Base-by-base conservation (phyloP, 2,888 invertebrate genomes). In the Heliconius hortense region DNA sequence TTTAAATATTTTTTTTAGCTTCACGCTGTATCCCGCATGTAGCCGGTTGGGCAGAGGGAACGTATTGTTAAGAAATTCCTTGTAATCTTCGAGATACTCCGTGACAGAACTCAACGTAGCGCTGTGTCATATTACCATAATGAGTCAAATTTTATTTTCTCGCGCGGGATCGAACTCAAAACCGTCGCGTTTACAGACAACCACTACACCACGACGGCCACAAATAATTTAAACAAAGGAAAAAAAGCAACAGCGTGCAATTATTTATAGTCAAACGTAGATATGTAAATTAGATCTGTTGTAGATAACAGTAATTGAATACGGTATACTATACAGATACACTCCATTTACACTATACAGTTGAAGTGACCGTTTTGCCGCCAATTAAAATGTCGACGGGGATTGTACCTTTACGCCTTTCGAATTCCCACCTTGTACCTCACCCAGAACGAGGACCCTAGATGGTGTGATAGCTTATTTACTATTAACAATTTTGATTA, bases 391-490 rank as follows among this genome's bases (percentile, higher is more conserved):
- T 63, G 63, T 74, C 69, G 18, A 53, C 73, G 73, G 53, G 62
- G 70, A 74, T 60, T 74, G 68, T 70, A 43, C 39, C 71, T 70
- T 74, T 74, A 63, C 74, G 74, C 74, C 74, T 74, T 74, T 74
- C 74, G 53, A 74, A 74, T n/a, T 64, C 70, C 70, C 69, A 75
- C 74, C 74, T 75, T 70, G 74, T 64, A 64, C 18, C 66, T 39
- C 31, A 43, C 11, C 13, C 10, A 26, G 21, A 21, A 3, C 26
- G 60, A 15, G n/a, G 63, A 75, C 74, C 71, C 66, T 75, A 63
- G 74, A 75, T 75, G 70, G 70, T 31, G 64, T 75, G 74, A 75
- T 75, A 75, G 66, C 60, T 69, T 74, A 74, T 69, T 74, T 63
- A 62, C 70, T 64, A 28, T 59, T 10, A 60, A 71, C 24, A 60